Percentiles rank a stretch among this genome's conserved stretches.
Conservation (phyloP, 2,113 vertebrate genomes). For the Bubo blakistoni region DNA sequence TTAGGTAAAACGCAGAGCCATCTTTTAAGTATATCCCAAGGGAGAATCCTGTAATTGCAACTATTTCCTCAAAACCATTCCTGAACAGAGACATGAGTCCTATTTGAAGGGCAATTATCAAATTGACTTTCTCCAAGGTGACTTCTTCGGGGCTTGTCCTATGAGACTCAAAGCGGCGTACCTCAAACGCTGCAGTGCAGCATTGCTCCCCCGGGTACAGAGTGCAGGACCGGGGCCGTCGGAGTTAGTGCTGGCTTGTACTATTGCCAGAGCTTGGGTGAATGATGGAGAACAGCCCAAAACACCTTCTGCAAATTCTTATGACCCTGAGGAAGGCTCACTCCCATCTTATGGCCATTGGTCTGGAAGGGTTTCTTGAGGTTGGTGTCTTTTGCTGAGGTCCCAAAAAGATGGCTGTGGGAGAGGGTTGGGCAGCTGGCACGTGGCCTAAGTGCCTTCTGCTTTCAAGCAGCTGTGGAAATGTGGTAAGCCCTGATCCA, state of each 20-base stretch:
- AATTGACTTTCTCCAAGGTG: not conserved
- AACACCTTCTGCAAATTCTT: accelerated
- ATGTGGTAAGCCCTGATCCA: not conserved
- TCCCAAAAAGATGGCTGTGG: not conserved
- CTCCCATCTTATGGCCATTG: not conserved
- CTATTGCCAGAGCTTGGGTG: accelerated
- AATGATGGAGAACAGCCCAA: not conserved
- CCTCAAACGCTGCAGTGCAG: not conserved
- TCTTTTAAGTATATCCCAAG: not conserved
- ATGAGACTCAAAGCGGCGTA: too few species aligned
- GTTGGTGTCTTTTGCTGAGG: not conserved
- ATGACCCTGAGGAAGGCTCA: not conserved
- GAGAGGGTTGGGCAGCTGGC: not conserved
- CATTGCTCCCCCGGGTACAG: accelerated
- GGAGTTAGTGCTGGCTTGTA: not conserved
- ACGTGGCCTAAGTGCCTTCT: not conserved
- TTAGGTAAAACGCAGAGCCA: not conserved
- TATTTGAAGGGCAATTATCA: not conserved
- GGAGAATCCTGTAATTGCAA: not conserved
- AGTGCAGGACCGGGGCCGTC: accelerated
- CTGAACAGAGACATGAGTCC: not conserved
- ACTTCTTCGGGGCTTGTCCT: not conserved
- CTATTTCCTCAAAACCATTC: not conserved
- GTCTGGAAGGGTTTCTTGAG: not conserved
- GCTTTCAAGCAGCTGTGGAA: not conserved